Percentiles rank a stretch among this genome's conserved stretches.
These are phyloP conservation scores for Aleiodes sp. DNA, from an alignment of 1,140 invertebrate genomes.

Conservation along the genomic window DNA sequence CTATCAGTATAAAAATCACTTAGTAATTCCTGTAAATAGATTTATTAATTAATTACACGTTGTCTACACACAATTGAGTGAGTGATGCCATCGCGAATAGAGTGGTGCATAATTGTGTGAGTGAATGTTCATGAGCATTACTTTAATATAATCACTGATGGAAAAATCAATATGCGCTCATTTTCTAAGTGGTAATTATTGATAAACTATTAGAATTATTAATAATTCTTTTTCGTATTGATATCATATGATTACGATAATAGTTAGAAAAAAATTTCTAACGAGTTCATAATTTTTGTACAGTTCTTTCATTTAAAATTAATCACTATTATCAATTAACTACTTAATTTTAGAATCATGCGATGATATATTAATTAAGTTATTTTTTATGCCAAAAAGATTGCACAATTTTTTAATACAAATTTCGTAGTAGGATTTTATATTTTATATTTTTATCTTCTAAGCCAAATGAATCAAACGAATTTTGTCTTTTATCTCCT, in stretches of 20 bases:
- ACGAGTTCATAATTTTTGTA: background rate
- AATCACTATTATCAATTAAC: too few species aligned
- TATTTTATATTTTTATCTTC: too few species aligned
- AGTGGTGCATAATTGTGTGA: background rate
- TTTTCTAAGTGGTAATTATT: slow-evolving; percentile 2
- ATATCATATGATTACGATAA: background rate
- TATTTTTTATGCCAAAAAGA: too few species aligned
- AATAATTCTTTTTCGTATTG: background rate
- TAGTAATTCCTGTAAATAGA: background rate
- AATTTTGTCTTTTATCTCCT: too few species aligned
- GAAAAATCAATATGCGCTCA: background rate
- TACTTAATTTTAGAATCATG: too few species aligned
- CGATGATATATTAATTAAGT: too few species aligned
- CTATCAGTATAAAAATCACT: background rate
- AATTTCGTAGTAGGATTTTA: too few species aligned
- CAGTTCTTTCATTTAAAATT: background rate
- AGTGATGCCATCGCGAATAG: background rate
- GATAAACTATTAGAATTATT: background rate
- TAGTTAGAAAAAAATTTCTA: background rate
- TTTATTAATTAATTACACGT: background rate
- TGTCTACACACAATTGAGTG: too few species aligned
- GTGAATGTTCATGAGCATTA: background rate
- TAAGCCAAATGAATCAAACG: background rate
- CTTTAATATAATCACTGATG: background rate
- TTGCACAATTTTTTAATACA: too few species aligned